A percentile compares a stretch with the other conserved stretches of the same genome.
These are phyloP conservation scores for Diuraphis noxia DNA, from an alignment of 1,140 invertebrate genomes.

Conservation along the genomic window DNA sequence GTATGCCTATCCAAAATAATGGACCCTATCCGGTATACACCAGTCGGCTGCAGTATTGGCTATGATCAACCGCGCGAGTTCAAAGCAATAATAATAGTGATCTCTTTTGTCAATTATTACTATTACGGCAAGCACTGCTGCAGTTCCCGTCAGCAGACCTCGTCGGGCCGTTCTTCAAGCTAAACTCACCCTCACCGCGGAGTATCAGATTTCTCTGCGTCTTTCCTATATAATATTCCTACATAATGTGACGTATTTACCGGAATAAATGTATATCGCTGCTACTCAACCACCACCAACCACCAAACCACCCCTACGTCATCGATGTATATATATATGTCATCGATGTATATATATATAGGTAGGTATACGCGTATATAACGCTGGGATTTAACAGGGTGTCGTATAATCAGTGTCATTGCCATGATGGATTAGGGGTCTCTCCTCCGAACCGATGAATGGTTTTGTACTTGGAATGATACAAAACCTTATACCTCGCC, in stretches of 20 bases:
- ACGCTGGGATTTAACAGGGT: conserved; percentile 44
- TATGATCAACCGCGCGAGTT: neutral
- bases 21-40: neutral
- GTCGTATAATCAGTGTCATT: conserved; percentile 53
- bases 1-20: neutral
- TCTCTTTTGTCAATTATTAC: neutral
- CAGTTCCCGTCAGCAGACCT: neutral
- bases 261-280: neutral
- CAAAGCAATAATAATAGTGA: no score
- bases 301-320: neutral
- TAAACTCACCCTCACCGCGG: neutral
- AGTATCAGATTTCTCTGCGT: conserved; percentile 36
- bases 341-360: neutral
- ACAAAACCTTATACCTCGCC: conserved; percentile 40
- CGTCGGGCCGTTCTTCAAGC: neutral
- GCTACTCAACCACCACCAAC: neutral
- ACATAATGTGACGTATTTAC: neutral
- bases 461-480: conserved; percentile 53
- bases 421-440: conserved; percentile 50
- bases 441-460: conserved; percentile 38
- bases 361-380: no score
- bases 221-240: neutral
- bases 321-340: neutral
- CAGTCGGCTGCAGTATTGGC: neutral
- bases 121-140: neutral